phyloP scores from a whole-genome alignment of 30 jellyfish, hydroid and myxozoan genomes.

The Pelagia noctiluca region DNA sequence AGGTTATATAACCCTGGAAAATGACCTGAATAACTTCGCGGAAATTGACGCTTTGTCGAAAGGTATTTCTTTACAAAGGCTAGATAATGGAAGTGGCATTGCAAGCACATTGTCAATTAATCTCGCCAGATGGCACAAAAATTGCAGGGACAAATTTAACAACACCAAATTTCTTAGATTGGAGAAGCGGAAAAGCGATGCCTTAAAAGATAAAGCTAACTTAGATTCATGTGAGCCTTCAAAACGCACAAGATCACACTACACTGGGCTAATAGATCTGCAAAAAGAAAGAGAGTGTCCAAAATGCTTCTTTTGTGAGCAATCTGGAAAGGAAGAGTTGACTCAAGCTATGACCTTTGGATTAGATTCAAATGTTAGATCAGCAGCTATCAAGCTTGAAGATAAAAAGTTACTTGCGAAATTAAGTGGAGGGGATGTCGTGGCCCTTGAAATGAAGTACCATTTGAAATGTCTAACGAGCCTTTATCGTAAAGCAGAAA shows the following conservation, averaged over 20 bases:
- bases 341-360: conserved; percentile 1
- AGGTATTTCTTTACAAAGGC: conserved; percentile 1
- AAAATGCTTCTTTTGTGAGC: not conserved
- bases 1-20: conserved; percentile 1
- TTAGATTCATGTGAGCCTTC: not conserved
- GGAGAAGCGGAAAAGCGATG: conserved; percentile 1
- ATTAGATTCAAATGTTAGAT: not conserved
- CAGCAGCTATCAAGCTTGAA: conserved; percentile 2
- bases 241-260: not conserved
- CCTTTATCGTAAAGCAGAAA: conserved; percentile 28
- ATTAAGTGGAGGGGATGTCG: conserved; percentile 22
- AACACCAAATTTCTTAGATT: not conserved
- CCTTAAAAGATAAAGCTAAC: not conserved
- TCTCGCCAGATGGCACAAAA: not conserved
- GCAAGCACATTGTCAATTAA: no score
- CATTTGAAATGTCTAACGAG: conserved; percentile 18
- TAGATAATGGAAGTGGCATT: not conserved
- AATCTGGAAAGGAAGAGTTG: conserved; percentile 1
- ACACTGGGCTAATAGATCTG: not conserved
- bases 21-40: not conserved
- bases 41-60: conserved; percentile 1
- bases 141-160: not conserved
- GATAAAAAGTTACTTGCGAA: conserved; percentile 45
- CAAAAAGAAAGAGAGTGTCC: not conserved
- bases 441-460: conserved; percentile 28